phyloP scores from a whole-genome alignment of 2,888 invertebrate species.

The Harpalus rubripes region DNA sequence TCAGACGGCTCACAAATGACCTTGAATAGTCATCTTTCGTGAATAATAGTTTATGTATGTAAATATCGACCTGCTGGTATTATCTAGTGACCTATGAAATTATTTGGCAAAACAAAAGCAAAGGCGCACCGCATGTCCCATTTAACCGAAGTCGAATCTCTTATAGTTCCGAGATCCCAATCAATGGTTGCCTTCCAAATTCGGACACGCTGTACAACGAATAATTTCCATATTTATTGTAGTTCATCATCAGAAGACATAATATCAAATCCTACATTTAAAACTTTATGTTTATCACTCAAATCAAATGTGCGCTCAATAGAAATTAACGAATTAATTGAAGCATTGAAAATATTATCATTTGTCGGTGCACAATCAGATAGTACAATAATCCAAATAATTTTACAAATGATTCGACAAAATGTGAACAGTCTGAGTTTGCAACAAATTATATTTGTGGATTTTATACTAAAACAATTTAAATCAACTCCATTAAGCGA shows the following conservation, averaged over 20 bases:
- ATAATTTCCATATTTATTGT: constrained; percentile 55
- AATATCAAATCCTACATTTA: constrained; percentile 80
- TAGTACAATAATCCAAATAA: constrained; percentile 81
- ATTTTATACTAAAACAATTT: constrained; percentile 80
- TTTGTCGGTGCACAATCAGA: constrained; percentile 81
- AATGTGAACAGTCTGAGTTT: constrained; percentile 82
- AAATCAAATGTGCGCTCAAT: constrained; percentile 79
- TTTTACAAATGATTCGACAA: constrained; percentile 82
- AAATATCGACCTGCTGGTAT: too few relatives aligned
- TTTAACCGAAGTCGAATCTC: too few relatives aligned
- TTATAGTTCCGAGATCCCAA: too few relatives aligned
- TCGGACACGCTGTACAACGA: not conserved
- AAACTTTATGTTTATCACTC: constrained; percentile 80
- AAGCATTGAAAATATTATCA: constrained; percentile 81
- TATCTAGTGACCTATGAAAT: too few relatives aligned
- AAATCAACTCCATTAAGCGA: constrained; percentile 81
- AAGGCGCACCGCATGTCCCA: too few relatives aligned
- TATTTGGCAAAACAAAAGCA: too few relatives aligned
- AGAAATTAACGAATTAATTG: constrained; percentile 79
- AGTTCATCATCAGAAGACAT: constrained; percentile 75
- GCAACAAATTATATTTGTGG: constrained; percentile 82
- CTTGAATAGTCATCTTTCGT: too few relatives aligned
- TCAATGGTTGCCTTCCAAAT: too few relatives aligned
- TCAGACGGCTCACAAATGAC: too few relatives aligned
- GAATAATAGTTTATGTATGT: too few relatives aligned